Conservation (phyloP, 1,140 invertebrate genomes). For the Macrobrachium nipponense region DNA sequence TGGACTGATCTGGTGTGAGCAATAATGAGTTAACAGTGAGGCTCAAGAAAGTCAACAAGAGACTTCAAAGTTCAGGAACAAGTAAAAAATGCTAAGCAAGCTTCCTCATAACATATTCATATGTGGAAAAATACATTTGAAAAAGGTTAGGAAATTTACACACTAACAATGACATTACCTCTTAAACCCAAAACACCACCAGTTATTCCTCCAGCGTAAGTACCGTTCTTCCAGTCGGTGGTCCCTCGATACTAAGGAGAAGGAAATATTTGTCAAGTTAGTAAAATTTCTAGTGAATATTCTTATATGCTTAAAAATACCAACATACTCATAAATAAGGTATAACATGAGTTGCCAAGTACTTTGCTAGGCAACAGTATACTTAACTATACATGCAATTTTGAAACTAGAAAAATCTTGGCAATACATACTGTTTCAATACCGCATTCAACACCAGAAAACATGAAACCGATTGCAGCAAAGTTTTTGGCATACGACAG, state of each 20-base stretch:
- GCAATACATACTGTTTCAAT: conserved; percentile 83
- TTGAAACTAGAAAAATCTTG: conserved; percentile 18
- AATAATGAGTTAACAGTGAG: no score
- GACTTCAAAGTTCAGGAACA: no score
- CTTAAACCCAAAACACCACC: conserved; percentile 95
- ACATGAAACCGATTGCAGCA: conserved; percentile 92
- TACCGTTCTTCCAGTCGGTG: conserved; percentile 96
- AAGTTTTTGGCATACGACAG: conserved; percentile 97
- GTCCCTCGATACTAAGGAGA: conserved; percentile 86
- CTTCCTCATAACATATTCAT: no score
- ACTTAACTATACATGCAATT: conserved; percentile 11
- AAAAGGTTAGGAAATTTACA: conserved; percentile 29
- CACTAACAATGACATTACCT: conserved; percentile 73
- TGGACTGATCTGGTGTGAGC: no score
- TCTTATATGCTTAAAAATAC: neutral
- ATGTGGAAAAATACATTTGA: conserved; percentile 25
- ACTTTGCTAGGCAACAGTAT: neutral
- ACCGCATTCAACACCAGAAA: conserved; percentile 91
- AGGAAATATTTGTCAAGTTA: conserved; percentile 41
- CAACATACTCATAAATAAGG: neutral
- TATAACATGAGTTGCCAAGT: neutral
- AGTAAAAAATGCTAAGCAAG: neutral
- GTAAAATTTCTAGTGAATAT: neutral
- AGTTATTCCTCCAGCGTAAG: conserved; percentile 91
- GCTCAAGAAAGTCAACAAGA: no score